A percentile compares a stretch with the other conserved stretches of the same genome.
These are phyloP conservation scores for Drosophila atroscutellata DNA, from an alignment of 2,888 invertebrate genomes.

Conservation along the genomic window DNA sequence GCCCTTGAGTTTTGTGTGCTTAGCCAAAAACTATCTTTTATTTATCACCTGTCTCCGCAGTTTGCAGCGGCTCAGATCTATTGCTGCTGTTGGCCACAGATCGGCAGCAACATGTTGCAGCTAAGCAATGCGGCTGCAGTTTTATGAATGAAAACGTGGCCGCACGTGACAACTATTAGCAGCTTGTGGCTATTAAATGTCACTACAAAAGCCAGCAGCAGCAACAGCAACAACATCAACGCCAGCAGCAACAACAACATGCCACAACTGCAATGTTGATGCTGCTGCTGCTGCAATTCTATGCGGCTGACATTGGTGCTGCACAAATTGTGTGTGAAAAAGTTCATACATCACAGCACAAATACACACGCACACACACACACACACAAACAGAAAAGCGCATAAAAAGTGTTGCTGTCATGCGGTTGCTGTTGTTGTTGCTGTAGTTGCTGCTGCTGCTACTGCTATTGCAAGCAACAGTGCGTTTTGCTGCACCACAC, in stretches of 20 bases:
- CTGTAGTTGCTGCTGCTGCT: conserved; percentile 36
- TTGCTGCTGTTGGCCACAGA: conserved; percentile 11
- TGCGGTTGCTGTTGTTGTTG: conserved; percentile 50
- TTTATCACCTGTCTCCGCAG: conserved; percentile 15
- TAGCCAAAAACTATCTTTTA: background rate
- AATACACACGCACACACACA: conserved; percentile 32
- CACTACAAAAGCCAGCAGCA: conserved; percentile 53
- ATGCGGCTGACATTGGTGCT: conserved; percentile 50
- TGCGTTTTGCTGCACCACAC: conserved; percentile 71
- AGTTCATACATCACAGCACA: conserved; percentile 64
- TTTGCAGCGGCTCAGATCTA: conserved; percentile 27
- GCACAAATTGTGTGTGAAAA: conserved; percentile 76
- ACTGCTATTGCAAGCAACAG: conserved; percentile 69
- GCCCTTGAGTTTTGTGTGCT: conserved; percentile 8
- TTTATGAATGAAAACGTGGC: conserved; percentile 73
- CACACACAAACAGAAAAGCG: conserved; percentile 44
- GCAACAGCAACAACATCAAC: conserved; percentile 11
- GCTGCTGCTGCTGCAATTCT: conserved; percentile 37
- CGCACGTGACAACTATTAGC: conserved; percentile 78
- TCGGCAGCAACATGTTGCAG: conserved; percentile 57
- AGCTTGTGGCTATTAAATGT: conserved; percentile 72
- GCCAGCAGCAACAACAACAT: background rate
- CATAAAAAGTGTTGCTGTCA: conserved; percentile 77
- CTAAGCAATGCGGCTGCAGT: conserved; percentile 42
- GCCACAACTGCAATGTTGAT: conserved; percentile 23